phyloP scores from a whole-genome alignment of 1,140 invertebrate species.

The Aleiodes sp. region DNA sequence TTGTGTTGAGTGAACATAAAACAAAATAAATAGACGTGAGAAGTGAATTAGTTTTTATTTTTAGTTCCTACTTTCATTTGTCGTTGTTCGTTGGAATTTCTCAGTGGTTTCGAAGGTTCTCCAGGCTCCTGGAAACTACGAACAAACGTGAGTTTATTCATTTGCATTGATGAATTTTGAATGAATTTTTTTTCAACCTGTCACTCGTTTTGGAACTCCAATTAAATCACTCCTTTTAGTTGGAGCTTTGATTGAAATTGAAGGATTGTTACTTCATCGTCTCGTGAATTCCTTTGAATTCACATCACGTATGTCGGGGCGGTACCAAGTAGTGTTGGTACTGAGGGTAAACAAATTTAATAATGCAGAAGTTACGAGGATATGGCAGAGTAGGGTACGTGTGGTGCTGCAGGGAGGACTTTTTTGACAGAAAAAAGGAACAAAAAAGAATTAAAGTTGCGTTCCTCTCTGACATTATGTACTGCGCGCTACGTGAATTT shows the following conservation, averaged over 20 bases:
- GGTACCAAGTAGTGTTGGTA: background rate
- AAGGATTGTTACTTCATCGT: background rate
- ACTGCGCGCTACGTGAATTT: background rate
- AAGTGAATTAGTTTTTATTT: background rate
- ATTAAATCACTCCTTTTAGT: too few relatives aligned
- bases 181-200: too few relatives aligned
- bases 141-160: too few relatives aligned
- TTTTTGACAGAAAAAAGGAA: too few relatives aligned
- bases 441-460: background rate
- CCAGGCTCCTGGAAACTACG: too few relatives aligned
- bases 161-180: too few relatives aligned
- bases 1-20: background rate
- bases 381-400: background rate
- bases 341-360: conserved; percentile 4
- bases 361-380: conserved; percentile 1
- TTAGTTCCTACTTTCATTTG: background rate
- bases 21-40: too few relatives aligned
- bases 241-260: conserved; percentile 2
- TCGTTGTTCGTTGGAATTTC: background rate
- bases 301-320: background rate
- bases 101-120: background rate
- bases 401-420: too few relatives aligned
- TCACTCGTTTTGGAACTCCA: too few relatives aligned
- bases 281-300: background rate
- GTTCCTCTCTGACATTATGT: background rate